A percentile compares a stretch with the other conserved stretches of the same genome.
phyloP scores from a whole-genome alignment of 2,113 vertebrate species.

The Setophaga kirtlandii region DNA sequence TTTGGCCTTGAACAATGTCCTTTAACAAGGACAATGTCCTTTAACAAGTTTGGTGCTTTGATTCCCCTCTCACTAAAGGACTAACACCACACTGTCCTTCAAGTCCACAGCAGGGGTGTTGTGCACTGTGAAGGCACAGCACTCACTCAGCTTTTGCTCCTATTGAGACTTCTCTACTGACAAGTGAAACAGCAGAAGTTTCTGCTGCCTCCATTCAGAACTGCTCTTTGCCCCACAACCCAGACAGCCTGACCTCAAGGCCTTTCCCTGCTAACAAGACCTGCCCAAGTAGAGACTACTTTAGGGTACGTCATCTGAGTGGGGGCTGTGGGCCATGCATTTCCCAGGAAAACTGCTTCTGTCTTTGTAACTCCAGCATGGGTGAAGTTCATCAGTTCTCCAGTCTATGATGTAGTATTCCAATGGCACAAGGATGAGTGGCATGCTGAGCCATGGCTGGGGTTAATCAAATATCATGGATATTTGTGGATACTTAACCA shows the following conservation, averaged over 20 bases:
- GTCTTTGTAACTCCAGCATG: background rate
- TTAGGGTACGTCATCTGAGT: background rate
- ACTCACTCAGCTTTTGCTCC: background rate
- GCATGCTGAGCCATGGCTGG: background rate
- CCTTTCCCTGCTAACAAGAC: background rate
- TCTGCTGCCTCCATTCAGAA: background rate
- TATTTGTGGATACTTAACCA: background rate
- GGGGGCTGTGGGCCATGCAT: background rate
- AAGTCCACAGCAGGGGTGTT: fast-evolving
- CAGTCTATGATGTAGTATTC: background rate
- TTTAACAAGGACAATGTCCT: background rate
- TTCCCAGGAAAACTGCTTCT: background rate
- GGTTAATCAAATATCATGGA: background rate
- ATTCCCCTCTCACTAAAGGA: background rate
- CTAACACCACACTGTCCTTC: fast-evolving
- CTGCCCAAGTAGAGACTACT: background rate
- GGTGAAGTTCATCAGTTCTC: background rate
- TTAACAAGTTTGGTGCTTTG: background rate
- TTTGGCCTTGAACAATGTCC: background rate
- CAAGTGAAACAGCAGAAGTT: background rate
- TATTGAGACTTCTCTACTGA: background rate
- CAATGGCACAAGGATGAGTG: background rate
- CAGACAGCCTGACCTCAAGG: background rate
- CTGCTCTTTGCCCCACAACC: background rate
- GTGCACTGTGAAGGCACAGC: background rate